Evolutionary conservation across 2,113 vertebrate species (phyloP).

Genomic region (Anolis carolinensis): DNA sequence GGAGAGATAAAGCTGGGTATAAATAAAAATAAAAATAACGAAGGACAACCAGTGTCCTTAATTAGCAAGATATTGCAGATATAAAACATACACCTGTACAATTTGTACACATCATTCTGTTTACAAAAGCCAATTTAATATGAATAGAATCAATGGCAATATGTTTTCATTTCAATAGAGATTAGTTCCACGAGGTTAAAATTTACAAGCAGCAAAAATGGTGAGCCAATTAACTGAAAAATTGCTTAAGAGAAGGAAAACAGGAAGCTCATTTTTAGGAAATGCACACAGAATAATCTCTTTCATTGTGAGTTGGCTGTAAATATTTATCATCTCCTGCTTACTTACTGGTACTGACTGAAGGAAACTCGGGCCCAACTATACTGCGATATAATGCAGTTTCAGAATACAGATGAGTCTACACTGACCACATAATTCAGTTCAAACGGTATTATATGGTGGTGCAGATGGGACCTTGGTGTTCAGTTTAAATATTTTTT

Average conservation of each 20-base stretch:
- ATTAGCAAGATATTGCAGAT: not conserved
- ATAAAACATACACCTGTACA: not conserved
- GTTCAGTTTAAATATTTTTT: not conserved
- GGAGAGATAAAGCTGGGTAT: too few relatives aligned
- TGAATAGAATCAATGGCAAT: not conserved
- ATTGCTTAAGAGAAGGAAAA: not conserved
- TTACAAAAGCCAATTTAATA: not conserved
- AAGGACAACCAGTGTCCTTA: not conserved
- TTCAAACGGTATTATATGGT: too few relatives aligned
- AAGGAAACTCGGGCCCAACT: not conserved
- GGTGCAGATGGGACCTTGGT: too few relatives aligned
- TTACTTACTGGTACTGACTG: not conserved
- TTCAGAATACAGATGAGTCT: too few relatives aligned
- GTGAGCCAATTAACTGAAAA: not conserved
- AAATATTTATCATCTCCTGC: not conserved
- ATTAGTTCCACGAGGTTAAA: not conserved
- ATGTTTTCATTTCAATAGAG: not conserved
- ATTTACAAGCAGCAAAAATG: not conserved
- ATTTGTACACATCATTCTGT: not conserved
- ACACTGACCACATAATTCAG: too few relatives aligned
- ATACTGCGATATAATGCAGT: too few relatives aligned
- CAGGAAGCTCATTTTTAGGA: not conserved
- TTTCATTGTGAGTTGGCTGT: not conserved
- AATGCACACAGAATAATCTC: not conserved
- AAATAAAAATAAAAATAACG: too few relatives aligned